Evolutionary conservation across 2,888 invertebrate species (phyloP).

Genomic region (Pterostichus madidus): DNA sequence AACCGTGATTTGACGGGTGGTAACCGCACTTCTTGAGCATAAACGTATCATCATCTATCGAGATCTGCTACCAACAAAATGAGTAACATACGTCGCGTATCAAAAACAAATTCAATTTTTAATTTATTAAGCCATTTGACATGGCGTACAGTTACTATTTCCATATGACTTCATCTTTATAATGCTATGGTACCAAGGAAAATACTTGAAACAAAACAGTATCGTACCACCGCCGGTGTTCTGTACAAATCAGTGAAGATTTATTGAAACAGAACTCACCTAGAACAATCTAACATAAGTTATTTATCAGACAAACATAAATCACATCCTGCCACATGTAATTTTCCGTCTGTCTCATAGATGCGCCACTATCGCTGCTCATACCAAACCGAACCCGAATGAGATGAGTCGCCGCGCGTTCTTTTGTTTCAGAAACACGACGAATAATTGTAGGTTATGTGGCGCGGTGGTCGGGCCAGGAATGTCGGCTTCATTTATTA

Average conservation of each 20-base stretch:
- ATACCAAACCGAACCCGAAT: constrained; percentile 29
- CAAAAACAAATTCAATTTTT: too few relatives aligned
- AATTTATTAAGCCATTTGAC: too few relatives aligned
- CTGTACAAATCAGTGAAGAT: constrained; percentile 16
- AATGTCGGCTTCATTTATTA: constrained; percentile 67
- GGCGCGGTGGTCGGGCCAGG: constrained; percentile 60
- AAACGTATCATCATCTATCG: too few relatives aligned
- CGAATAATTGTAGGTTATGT: constrained; percentile 66
- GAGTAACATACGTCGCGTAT: too few relatives aligned
- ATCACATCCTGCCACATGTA: constrained; percentile 61
- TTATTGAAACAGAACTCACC: constrained; percentile 25
- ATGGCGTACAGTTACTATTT: too few relatives aligned
- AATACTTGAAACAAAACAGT: too few relatives aligned
- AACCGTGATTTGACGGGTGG: too few relatives aligned
- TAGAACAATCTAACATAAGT: constrained; percentile 45
- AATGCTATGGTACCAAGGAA: too few relatives aligned
- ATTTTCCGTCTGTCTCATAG: constrained; percentile 63
- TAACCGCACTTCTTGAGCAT: too few relatives aligned
- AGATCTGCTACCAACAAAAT: too few relatives aligned
- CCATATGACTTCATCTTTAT: too few relatives aligned
- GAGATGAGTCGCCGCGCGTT: constrained; percentile 55
- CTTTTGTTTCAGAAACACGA: constrained; percentile 60
- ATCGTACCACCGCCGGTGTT: background rate
- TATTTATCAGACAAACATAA: constrained; percentile 64
- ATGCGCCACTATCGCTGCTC: constrained; percentile 44